Base-by-base conservation (phyloP, 2,113 vertebrate genomes). In the Rhombomys opimus region DNA sequence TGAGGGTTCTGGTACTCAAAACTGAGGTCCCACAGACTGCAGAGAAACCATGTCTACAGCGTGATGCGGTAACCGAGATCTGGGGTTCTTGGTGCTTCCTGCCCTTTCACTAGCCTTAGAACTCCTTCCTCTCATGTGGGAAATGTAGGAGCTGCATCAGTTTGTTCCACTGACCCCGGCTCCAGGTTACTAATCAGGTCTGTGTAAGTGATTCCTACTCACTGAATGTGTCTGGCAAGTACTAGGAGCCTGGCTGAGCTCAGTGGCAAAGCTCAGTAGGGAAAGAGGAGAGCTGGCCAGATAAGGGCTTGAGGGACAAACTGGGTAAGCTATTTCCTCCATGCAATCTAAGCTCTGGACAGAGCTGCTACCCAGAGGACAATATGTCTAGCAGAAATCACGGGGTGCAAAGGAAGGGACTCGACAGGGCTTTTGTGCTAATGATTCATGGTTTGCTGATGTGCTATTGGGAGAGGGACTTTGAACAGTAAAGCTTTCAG, bases 341-440 rank as follows among this genome's bases (percentile, higher is more conserved):
- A 14, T 80, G 54, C 46, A 73, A 46, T 87, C 76, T 87, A 63
- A 94, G 85, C 23, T 38, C 18, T 82, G 25, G 72, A 35, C 75
- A 25, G 22, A 70, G 35, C 78, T 87, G 32, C 72, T 8, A 5
- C 78, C 54, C 7, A 23, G 52, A 65, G 91, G n/a, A 91, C 50
- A 86, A 85, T 25, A 35, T 4, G 9, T 89, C 87, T 63, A 41
- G 52, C 77, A 68, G 81, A 89, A 95, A 68, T 73, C 93, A 87
- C 78, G 81, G 46, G 67, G 61, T 77, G 93, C 73, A 67, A 68
- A 75, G 4, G 38, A 65, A 92, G 17, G 38, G 23, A 82, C 18
- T 30, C 35, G 87, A 41, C 78, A 87, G 94, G 50, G 30, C 67
- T 75, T 94, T 76, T 82, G 67, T 87, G 80, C 46, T 92, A 38